Evolutionary conservation across 1,140 invertebrate genomes (phyloP), one percentile per base, ranked within the genome.

Genomic region (Lepeophtheirus salmonis): DNA sequence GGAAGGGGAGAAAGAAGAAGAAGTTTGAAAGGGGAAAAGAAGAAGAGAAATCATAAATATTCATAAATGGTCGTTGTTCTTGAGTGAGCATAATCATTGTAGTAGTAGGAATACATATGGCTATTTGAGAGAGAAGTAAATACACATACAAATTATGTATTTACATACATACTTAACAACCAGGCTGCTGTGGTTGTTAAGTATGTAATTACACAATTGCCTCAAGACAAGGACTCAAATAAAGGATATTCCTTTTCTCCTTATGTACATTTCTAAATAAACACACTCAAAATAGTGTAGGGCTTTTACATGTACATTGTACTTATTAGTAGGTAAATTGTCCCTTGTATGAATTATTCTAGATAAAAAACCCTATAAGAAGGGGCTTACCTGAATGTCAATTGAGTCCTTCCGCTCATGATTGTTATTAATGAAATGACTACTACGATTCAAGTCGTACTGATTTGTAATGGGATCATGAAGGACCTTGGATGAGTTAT

Each of bases 341-440:
- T n/a, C n/a, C n/a, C n/a, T n/a, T n/a, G n/a, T n/a, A n/a, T n/a
- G 50, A 10, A 52, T 18, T 16, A 22, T 22, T 22, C 22, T 16
- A 2, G 3, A 17, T 18, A 41, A 10, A n/a, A 41, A 10, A n/a
- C n/a, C 30, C 30, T 12, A 41, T n/a, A 10, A 10, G 30, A 10
- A 12, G 10, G 10, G n/a, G 30, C 55, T 30, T 41, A 57, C 55
- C 55, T 57, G 55, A 25, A 57, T 20, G 30, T 57, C 55, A 23
- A 57, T 25, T 20, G 55, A 57, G 23, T 57, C 55, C 16, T 57
- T 57, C n/a, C 55, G 20, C n/a, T 41, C 30, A 41, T 41, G 30
- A n/a, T 41, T 6, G n/a, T 41, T 41, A n/a, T 41, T 41, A 41
- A 41, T 41, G n/a, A 41, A 41, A n/a, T 6, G 6, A n/a, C 30